Evolutionary conservation across 2,797 vertebrate species (phyloP).

Genomic region (Phrynocephalus guinanensis): DNA sequence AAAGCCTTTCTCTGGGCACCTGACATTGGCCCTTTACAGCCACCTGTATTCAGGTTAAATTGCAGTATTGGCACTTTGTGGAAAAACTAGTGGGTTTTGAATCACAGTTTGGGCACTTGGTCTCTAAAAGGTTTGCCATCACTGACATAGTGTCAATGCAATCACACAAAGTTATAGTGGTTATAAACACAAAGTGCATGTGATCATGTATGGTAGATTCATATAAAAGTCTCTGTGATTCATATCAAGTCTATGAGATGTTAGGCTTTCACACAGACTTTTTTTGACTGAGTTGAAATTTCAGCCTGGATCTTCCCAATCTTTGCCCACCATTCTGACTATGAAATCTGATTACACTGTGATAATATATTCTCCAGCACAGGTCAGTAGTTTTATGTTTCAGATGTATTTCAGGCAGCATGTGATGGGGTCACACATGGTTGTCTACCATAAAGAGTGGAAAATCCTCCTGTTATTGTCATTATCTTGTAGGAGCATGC

Average conservation of each 20-base stretch:
- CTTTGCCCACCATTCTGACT: not conserved
- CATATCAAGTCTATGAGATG: too few species aligned
- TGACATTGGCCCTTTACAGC: not conserved
- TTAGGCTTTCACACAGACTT: not conserved
- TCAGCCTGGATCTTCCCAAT: not conserved
- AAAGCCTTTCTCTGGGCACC: too few species aligned
- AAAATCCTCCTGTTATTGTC: not conserved
- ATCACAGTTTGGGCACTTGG: too few species aligned
- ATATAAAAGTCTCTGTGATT: too few species aligned
- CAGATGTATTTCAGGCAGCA: not conserved
- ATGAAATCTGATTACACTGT: not conserved
- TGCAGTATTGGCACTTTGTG: too few species aligned
- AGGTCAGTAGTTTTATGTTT: not conserved
- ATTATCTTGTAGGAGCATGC: not conserved
- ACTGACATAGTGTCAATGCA: too few species aligned
- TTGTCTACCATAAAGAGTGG: not conserved
- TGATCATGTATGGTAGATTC: too few species aligned
- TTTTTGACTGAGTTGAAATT: not conserved
- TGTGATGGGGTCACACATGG: not conserved
- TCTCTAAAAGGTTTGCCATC: too few species aligned
- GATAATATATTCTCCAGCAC: not conserved
- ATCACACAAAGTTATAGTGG: too few species aligned
- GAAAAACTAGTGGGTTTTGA: too few species aligned
- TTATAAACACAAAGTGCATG: too few species aligned
- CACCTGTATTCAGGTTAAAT: too few species aligned